Percentiles rank a stretch among this genome's conserved stretches.
phyloP scores from a whole-genome alignment of 2,797 vertebrate genomes.

The Diceros bicornis region DNA sequence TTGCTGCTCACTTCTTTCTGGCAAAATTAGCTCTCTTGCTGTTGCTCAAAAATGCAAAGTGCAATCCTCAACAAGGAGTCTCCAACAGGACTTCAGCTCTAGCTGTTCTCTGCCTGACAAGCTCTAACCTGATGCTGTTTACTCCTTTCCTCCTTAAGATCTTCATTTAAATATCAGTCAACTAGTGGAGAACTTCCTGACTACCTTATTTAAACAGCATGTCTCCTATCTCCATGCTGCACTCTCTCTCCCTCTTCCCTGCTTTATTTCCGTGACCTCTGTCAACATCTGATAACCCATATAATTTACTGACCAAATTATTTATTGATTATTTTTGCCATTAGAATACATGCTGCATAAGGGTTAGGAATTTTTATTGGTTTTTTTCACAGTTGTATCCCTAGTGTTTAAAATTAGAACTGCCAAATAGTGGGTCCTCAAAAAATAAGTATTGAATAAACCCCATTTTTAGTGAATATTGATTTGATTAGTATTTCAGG shows the following conservation, averaged over 20 bases:
- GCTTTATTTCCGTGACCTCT: neutral
- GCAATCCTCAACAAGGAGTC: neutral
- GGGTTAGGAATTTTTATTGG: neutral
- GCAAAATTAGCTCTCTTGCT: neutral
- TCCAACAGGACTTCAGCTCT: neutral
- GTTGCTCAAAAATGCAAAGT: neutral
- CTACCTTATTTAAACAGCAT: neutral
- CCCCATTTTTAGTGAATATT: neutral
- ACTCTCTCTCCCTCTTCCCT: neutral
- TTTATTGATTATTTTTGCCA: neutral
- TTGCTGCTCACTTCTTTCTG: neutral
- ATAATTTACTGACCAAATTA: neutral
- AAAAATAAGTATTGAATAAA: neutral
- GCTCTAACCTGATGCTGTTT: neutral
- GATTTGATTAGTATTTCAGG: neutral
- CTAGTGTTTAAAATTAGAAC: neutral
- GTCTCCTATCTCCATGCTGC: neutral
- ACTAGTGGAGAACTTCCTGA: neutral
- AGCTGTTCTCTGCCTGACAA: neutral
- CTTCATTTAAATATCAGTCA: neutral
- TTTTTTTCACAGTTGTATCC: neutral
- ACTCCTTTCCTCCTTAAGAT: neutral
- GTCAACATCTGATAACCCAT: neutral
- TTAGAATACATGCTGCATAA: neutral
- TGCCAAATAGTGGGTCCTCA: neutral